Percentiles rank a stretch among this genome's conserved stretches.
These are phyloP conservation scores for Pachyrhynchus sulphureomaculatus DNA, from an alignment of 1,140 invertebrate genomes.

Conservation along the genomic window DNA sequence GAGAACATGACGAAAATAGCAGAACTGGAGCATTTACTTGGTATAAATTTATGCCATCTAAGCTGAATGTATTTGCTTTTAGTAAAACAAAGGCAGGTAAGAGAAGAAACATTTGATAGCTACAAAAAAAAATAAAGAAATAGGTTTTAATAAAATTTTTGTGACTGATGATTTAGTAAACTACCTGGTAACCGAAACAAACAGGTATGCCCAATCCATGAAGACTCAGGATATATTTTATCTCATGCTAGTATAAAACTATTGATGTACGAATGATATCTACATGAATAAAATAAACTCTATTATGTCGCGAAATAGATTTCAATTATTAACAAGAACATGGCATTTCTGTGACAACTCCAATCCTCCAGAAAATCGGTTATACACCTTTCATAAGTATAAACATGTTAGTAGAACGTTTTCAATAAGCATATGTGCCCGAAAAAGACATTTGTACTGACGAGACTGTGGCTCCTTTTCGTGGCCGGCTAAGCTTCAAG, in stretches of 20 bases:
- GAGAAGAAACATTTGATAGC: neutral
- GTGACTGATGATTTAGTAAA: slow-evolving; percentile 5
- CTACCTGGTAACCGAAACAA: slow-evolving; percentile 30
- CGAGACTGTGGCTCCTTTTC: no score
- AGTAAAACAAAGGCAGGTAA: neutral
- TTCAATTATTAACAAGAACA: slow-evolving; percentile 10
- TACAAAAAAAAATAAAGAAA: neutral
- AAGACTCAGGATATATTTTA: neutral
- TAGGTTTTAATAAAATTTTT: no score
- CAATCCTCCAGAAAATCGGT: no score
- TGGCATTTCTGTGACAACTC: slow-evolving; percentile 13
- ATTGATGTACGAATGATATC: slow-evolving; percentile 19
- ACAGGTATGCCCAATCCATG: slow-evolving; percentile 10
- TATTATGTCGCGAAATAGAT: slow-evolving; percentile 7
- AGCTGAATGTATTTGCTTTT: neutral
- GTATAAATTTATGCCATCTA: neutral
- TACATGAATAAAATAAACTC: slow-evolving; percentile 15
- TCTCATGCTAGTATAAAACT: slow-evolving; percentile 8
- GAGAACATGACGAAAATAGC: neutral
- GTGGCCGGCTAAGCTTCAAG: no score
- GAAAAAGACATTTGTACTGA: no score
- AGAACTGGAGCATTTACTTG: neutral
- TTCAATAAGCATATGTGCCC: no score
- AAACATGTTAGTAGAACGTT: no score
- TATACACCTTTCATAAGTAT: slow-evolving; percentile 1